phyloP scores from a whole-genome alignment of 2,888 invertebrate genomes.

The Rotaria macrura region DNA sequence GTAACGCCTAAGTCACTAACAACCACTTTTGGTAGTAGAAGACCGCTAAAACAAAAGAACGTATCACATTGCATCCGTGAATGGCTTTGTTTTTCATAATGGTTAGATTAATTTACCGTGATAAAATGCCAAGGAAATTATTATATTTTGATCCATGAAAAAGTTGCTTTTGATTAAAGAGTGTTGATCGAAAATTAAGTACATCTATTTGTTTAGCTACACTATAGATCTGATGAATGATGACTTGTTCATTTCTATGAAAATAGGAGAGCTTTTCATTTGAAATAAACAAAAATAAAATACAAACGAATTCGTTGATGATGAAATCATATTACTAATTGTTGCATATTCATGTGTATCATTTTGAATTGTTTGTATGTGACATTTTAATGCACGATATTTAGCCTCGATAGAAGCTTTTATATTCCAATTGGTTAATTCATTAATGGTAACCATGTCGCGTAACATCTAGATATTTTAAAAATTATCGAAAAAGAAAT shows the following conservation, averaged over 20 bases:
- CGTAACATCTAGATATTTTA: conserved; percentile 39
- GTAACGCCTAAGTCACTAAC: conserved; percentile 46
- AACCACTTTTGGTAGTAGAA: conserved; percentile 45
- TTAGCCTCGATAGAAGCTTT: conserved; percentile 40
- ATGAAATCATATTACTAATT: conserved; percentile 4
- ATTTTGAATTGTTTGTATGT: conserved; percentile 36
- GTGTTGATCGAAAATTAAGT: conserved; percentile 37
- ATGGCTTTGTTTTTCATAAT: neutral
- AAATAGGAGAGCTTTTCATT: neutral
- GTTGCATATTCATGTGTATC: neutral
- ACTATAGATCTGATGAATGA: conserved; percentile 38
- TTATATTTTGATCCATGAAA: conserved; percentile 44
- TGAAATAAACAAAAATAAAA: neutral
- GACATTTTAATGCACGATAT: conserved; percentile 43
- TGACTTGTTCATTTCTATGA: neutral
- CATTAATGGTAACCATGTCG: conserved; percentile 45
- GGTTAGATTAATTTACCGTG: conserved; percentile 39
- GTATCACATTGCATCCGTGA: too few relatives aligned
- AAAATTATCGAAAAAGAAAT: neutral
- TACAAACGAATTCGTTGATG: conserved; percentile 19
- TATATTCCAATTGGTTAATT: conserved; percentile 43
- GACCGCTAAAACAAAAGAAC: conserved; percentile 41
- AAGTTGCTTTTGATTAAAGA: conserved; percentile 38
- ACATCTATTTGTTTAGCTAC: conserved; percentile 41
- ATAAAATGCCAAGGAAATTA: conserved; percentile 47